Percentiles rank a stretch among this genome's conserved stretches.
Evolutionary conservation across 1,140 invertebrate genomes (phyloP).

Genomic region (Formica exsecta): DNA sequence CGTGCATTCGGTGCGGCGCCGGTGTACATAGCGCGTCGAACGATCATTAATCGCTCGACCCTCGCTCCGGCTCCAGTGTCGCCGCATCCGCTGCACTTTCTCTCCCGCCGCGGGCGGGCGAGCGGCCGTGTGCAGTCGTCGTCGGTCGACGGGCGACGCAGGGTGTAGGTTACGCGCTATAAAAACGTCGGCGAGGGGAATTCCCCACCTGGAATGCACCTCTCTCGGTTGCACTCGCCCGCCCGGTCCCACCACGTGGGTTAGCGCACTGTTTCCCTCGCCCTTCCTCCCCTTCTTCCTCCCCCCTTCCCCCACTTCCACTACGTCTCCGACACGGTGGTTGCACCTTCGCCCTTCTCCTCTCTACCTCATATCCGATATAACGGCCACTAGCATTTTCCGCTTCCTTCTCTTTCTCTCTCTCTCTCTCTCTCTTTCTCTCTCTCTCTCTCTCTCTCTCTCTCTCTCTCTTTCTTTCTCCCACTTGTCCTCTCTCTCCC

Average conservation of each 20-base stretch:
- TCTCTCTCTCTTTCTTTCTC: slow-evolving; percentile 22
- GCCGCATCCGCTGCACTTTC: slow-evolving; percentile 78
- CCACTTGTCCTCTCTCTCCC: slow-evolving; percentile 29
- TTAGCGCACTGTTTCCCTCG: slow-evolving; percentile 2
- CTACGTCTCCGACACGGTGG: slow-evolving; percentile 37
- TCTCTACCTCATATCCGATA: slow-evolving; percentile 7
- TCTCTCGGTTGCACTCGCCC: slow-evolving; percentile 69
- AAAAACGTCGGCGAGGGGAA: slow-evolving; percentile 70
- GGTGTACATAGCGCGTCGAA: neutral
- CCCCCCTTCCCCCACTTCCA: slow-evolving; percentile 6
- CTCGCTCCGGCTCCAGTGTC: slow-evolving; percentile 75
- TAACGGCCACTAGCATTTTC: slow-evolving; percentile 22
- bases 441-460: slow-evolving; percentile 2
- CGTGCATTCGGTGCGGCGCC: slow-evolving; percentile 9
- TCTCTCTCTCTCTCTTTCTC: no score
- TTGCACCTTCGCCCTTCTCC: slow-evolving; percentile 66
- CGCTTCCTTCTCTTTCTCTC: slow-evolving; percentile 6
- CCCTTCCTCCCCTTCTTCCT: no score
- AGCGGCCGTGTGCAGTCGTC: slow-evolving; percentile 55
- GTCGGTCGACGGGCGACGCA: slow-evolving; percentile 51
- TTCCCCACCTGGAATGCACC: slow-evolving; percentile 76
- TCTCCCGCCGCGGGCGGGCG: slow-evolving; percentile 65
- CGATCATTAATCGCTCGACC: slow-evolving; percentile 75
- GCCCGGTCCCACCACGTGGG: slow-evolving; percentile 66
- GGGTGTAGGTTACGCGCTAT: slow-evolving; percentile 73